These are phyloP conservation scores for Dichetophora obliterata DNA, from an alignment of 2,888 invertebrate species.

Conservation along the genomic window DNA sequence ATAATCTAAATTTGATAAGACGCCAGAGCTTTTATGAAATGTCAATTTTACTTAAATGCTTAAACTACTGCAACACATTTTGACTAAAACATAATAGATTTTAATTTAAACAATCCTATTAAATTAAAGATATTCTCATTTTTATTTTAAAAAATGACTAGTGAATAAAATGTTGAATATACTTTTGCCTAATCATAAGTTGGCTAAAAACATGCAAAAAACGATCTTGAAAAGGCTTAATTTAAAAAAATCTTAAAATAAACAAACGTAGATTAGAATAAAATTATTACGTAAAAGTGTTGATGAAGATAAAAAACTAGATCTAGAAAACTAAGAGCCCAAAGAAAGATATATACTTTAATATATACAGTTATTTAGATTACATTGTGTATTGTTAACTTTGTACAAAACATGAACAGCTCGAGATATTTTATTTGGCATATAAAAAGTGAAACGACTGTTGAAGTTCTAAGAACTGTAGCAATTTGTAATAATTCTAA, in stretches of 20 bases:
- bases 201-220: constrained; percentile 38
- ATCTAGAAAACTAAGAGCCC: constrained; percentile 21
- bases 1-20: constrained; percentile 8
- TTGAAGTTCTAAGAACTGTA: neutral
- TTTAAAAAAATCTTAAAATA: neutral
- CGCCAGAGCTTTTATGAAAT: neutral
- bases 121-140: constrained; percentile 58
- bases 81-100: neutral
- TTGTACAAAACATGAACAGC: constrained; percentile 7
- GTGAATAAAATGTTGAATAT: constrained; percentile 50
- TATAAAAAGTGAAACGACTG: neutral
- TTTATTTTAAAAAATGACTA: constrained; percentile 65
- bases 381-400: neutral
- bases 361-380: neutral
- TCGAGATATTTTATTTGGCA: constrained; percentile 16
- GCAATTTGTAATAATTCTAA: neutral
- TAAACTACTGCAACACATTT: neutral
- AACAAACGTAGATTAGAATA: too few species aligned
- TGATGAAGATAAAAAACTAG: constrained; percentile 13
- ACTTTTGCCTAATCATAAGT: constrained; percentile 18
- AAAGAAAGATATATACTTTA: neutral
- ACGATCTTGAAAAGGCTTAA: constrained; percentile 35
- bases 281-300: neutral
- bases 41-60: neutral
- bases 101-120: neutral